Conservation (phyloP, 2,113 vertebrate species). For the Cyphomyrus discorhynchus region DNA sequence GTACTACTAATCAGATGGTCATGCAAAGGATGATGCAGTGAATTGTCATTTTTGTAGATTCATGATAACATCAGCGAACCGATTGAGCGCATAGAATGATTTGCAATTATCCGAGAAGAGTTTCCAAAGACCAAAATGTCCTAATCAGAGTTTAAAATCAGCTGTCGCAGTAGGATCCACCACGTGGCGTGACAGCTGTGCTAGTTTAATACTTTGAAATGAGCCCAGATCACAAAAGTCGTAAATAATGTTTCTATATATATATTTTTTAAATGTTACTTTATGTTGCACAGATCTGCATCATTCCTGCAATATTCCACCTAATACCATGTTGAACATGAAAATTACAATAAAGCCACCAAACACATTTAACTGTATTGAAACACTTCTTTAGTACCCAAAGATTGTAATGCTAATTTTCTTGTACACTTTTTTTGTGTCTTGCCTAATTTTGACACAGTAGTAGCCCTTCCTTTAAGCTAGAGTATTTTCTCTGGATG, state of each 20-base stretch:
- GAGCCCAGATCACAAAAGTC: not conserved
- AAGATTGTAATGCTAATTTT: slow-evolving; percentile 14
- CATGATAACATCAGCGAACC: not conserved
- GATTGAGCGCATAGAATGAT: not conserved
- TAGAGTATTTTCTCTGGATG: not conserved
- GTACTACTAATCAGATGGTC: not conserved
- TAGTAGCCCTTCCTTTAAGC: not conserved
- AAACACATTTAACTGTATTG: not conserved
- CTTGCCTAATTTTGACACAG: slow-evolving; percentile 14
- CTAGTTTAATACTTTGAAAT: not conserved
- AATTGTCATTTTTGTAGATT: not conserved
- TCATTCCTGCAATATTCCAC: not conserved
- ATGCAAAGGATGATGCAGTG: not conserved
- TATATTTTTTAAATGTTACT: not conserved
- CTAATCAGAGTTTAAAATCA: not conserved
- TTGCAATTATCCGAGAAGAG: not conserved
- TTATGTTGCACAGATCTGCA: not conserved
- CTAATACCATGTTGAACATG: not conserved
- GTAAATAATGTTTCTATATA: not conserved
- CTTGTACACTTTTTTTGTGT: not conserved
- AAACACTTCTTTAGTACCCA: slow-evolving; percentile 18
- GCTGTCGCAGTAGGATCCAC: not conserved
- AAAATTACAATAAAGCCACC: not conserved
- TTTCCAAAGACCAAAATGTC: not conserved
- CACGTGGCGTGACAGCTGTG: not conserved